Base-by-base conservation (phyloP, 2,888 invertebrate genomes). In the Caenorhabditis drosophilae region DNA sequence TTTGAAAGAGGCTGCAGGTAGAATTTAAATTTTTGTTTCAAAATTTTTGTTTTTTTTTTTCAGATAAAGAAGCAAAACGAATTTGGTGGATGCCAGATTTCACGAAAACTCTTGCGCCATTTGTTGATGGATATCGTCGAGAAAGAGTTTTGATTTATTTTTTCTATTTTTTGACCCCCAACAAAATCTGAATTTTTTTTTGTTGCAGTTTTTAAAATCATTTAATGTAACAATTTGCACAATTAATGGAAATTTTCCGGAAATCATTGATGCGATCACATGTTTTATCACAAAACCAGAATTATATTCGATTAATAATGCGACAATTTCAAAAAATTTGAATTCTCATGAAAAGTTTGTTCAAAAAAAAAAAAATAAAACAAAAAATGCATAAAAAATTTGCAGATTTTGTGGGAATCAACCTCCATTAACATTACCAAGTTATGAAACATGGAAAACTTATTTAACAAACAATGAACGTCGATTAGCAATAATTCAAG, bases 31-130 rank as follows among this genome's bases (percentile, higher is more conserved):
- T 47, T 22, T 23, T 16, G 9, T 20, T 20, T 23, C 23, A 7
- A 23, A 7, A 31, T 41, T 23, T 16, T 9, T 20, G 6, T 9
- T 41, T 41, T 11, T 41, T 20, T 7, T 7, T 22, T 41, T 4
- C 4, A 15, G n/a, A 35, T 35, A 20, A 4, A 16, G 63, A 22
- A 12, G 54, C 50, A 50, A 38, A 49, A 25, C 45, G 63, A 16
- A 49, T 58, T 18, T 54, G 53, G 54, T 63, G 63, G 63, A 57
- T 57, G 63, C 57, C 57, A 36, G 63, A 63, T 25, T 22, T 63
- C 0, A 34, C 54, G 16, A 54, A 58, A 40, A 54, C 58, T 7
- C 47, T 63, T 16, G 57, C 63, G 12, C 57, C 63, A 42, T 63
- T 63, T 35, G 63, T 58, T 1, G 54, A 63, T n/a, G 63, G 63